Evolutionary conservation across 2,113 vertebrate genomes (phyloP), one percentile per base, ranked within the genome.

Genomic region (Guaruba guarouba): DNA sequence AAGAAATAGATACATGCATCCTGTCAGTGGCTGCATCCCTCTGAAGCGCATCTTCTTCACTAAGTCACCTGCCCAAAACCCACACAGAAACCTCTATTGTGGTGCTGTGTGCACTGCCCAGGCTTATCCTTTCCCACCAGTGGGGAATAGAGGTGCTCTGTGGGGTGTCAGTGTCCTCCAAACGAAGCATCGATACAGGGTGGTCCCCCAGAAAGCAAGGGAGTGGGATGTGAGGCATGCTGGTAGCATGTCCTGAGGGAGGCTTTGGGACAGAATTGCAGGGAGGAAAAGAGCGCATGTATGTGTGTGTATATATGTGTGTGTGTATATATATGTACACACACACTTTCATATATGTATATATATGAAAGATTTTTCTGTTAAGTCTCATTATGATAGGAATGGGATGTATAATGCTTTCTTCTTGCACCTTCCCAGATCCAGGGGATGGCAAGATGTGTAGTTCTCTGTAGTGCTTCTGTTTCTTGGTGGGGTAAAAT

Each of bases 11-110:
- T 3, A 4, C 0, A 0, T 16, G 12, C 31, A 11, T 61, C 52
- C 31, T 1, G 0, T 4, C 18, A 18, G 44, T 0, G 0, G 37
- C 77, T 33, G 31, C 8, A 13, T 68, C 52, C 19, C 18, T 80
- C 2, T 10, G 69, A 68, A 77, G 39, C 3, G 11, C 25, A 17
- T 75, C 66, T n/a, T 91, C 64, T 73, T 64, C 33, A 5, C 8
- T 15, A 44, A 9, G 11, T 44, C 55, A 22, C 1, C 3, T 67
- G 37, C 46, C 44, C 18, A 7, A 23, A 81, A 78, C 6, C 3
- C 13, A 8, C 41, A 29, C 17, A 23, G 48, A 85, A 31, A 15
- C 18, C 39, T 31, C 28, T 10, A 13, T 3, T 2, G 6, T 28
- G 19, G 9, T 62, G 88, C 29, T 7, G 3, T 3, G 2, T 28